Evolutionary conservation across 1,140 invertebrate species (phyloP).

Genomic region (Carcinoscorpius rotundicauda): DNA sequence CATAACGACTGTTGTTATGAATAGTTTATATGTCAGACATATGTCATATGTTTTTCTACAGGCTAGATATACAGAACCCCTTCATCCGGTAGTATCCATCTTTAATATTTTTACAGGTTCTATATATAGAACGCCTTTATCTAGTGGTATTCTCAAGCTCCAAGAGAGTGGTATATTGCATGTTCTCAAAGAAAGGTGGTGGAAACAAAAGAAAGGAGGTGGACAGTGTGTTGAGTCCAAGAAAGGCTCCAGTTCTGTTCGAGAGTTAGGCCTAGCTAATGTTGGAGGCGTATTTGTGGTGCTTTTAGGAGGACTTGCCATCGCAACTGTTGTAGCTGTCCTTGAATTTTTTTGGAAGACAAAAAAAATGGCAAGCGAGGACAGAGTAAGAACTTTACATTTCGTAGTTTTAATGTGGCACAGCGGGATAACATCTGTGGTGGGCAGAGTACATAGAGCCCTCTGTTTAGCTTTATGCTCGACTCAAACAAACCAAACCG

Average conservation of each 20-base stretch:
- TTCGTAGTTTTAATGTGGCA: too few relatives aligned
- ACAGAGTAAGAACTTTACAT: not conserved
- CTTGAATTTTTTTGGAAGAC: slow-evolving; percentile 24
- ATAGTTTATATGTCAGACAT: too few relatives aligned
- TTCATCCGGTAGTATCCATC: too few relatives aligned
- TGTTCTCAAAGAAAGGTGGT: slow-evolving; percentile 32
- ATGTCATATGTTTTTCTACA: too few relatives aligned
- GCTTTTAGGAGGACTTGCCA: slow-evolving; percentile 34
- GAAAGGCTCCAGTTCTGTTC: slow-evolving; percentile 28
- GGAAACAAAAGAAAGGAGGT: slow-evolving; percentile 28
- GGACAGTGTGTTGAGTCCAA: slow-evolving; percentile 23
- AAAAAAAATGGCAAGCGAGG: not conserved
- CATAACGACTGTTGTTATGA: too few relatives aligned
- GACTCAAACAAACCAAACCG: too few relatives aligned
- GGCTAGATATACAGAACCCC: too few relatives aligned
- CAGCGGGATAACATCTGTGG: too few relatives aligned
- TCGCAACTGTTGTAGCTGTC: slow-evolving; percentile 26
- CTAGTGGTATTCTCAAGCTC: slow-evolving; percentile 34
- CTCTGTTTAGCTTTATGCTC: too few relatives aligned
- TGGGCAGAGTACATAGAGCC: too few relatives aligned
- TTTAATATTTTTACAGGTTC: slow-evolving; percentile 26
- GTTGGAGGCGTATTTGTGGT: slow-evolving; percentile 43
- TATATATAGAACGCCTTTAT: slow-evolving; percentile 34
- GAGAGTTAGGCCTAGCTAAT: slow-evolving; percentile 24
- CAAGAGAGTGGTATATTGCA: slow-evolving; percentile 38